These are phyloP conservation scores for Argyresthia albistria DNA, from an alignment of 2,888 invertebrate genomes.

Conservation along the genomic window DNA sequence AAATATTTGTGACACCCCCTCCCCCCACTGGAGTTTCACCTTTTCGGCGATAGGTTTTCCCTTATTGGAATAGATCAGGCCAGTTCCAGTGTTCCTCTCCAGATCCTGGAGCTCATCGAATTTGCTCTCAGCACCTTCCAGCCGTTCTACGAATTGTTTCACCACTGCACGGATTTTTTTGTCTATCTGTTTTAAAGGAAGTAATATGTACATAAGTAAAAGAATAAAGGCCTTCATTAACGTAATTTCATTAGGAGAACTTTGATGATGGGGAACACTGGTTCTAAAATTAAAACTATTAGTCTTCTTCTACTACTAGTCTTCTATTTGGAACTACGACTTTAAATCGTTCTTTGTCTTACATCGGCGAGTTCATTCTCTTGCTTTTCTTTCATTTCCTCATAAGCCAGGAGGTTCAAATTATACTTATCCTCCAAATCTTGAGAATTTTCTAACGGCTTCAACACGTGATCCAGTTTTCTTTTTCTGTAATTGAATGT, in stretches of 20 bases:
- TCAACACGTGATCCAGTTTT: constrained; percentile 56
- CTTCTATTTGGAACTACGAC: not conserved
- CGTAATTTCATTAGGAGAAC: too few relatives aligned
- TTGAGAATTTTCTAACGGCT: constrained; percentile 37
- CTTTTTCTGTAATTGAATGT: constrained; percentile 33
- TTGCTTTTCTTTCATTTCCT: constrained; percentile 45
- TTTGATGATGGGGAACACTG: too few relatives aligned
- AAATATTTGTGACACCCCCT: too few relatives aligned
- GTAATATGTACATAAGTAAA: not conserved
- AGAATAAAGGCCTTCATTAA: too few relatives aligned
- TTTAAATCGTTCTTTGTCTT: constrained; percentile 13
- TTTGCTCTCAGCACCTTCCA: constrained; percentile 34
- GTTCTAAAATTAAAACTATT: too few relatives aligned
- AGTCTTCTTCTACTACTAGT: too few relatives aligned
- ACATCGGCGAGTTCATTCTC: constrained; percentile 50
- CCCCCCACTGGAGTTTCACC: constrained; percentile 26
- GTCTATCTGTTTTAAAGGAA: constrained; percentile 31
- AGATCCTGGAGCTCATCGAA: constrained; percentile 43
- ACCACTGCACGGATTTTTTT: constrained; percentile 38
- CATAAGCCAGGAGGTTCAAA: constrained; percentile 39
- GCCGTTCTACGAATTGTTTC: constrained; percentile 25
- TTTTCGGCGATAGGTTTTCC: constrained; percentile 65
- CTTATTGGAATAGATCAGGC: constrained; percentile 56
- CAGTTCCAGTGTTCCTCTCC: constrained; percentile 46
- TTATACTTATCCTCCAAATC: constrained; percentile 62